These are phyloP conservation scores for Mayetiola destructor DNA, from an alignment of 2,888 invertebrate species.

Conservation along the genomic window DNA sequence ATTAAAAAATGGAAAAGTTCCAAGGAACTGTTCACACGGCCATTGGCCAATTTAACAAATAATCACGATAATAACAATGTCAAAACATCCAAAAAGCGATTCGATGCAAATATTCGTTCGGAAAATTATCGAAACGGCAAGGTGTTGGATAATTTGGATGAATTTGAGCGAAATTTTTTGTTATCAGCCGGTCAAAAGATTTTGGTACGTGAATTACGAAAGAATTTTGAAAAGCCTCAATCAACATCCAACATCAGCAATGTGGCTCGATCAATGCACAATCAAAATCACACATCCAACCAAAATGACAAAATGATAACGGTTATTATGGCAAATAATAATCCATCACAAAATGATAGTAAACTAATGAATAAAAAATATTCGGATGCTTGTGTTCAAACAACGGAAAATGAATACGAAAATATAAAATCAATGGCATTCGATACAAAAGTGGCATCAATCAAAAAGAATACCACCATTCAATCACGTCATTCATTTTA, in stretches of 20 bases:
- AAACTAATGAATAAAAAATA: not conserved
- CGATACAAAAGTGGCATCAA: not conserved
- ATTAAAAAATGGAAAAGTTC: conserved; percentile 20
- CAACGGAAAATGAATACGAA: not conserved
- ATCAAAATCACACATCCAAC: no score
- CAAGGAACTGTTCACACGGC: conserved; percentile 17
- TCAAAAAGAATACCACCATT: not conserved
- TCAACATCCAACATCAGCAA: not conserved
- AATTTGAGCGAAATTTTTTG: conserved; percentile 19
- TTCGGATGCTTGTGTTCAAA: not conserved
- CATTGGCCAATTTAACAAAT: not conserved
- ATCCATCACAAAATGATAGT: not conserved
- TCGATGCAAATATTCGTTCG: not conserved
- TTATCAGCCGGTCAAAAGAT: conserved; percentile 18
- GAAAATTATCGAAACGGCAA: not conserved
- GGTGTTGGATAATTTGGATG: conserved; percentile 17
- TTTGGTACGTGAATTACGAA: conserved; percentile 20
- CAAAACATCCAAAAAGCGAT: conserved; percentile 1
- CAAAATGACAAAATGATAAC: not conserved
- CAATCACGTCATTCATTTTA: conserved; percentile 5
- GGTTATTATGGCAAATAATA: not conserved
- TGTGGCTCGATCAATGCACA: not conserved
- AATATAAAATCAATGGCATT: not conserved
- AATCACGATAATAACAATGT: not conserved
- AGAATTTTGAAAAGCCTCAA: conserved; percentile 19